Percentiles rank a stretch among this genome's conserved stretches.
These are phyloP conservation scores for Thymelicus sylvestris DNA, from an alignment of 2,888 invertebrate species.

Conservation along the genomic window DNA sequence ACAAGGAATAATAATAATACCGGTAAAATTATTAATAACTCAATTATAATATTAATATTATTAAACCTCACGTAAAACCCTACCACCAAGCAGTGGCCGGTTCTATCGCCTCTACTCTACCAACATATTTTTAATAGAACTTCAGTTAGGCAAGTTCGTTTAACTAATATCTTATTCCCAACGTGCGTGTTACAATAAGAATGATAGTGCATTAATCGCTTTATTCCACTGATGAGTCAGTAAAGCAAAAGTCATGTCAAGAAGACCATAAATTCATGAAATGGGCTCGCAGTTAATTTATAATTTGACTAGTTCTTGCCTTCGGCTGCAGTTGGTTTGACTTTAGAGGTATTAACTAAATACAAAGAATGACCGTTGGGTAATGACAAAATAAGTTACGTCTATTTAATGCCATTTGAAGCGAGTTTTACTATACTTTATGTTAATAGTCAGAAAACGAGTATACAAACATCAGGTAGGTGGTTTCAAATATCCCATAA, in stretches of 20 bases:
- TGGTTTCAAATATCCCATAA: not conserved
- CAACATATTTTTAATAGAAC: too few relatives aligned
- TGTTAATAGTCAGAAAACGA: too few relatives aligned
- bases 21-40: too few relatives aligned
- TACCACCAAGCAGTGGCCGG: too few relatives aligned
- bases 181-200: too few relatives aligned
- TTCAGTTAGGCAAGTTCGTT: too few relatives aligned
- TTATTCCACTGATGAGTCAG: constrained; percentile 20
- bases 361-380: not conserved
- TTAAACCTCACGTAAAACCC: too few relatives aligned
- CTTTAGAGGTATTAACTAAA: not conserved
- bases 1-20: too few relatives aligned
- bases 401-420: not conserved
- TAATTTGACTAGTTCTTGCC: constrained; percentile 23
- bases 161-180: too few relatives aligned
- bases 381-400: not conserved
- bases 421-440: too few relatives aligned
- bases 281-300: constrained; percentile 12
- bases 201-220: not conserved
- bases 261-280: constrained; percentile 29
- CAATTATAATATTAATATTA: too few relatives aligned
- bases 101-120: too few relatives aligned
- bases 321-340: constrained; percentile 11
- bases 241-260: constrained; percentile 36
- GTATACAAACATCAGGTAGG: not conserved